Conservation (phyloP, 2,113 vertebrate genomes). For the Rhombomys opimus region DNA sequence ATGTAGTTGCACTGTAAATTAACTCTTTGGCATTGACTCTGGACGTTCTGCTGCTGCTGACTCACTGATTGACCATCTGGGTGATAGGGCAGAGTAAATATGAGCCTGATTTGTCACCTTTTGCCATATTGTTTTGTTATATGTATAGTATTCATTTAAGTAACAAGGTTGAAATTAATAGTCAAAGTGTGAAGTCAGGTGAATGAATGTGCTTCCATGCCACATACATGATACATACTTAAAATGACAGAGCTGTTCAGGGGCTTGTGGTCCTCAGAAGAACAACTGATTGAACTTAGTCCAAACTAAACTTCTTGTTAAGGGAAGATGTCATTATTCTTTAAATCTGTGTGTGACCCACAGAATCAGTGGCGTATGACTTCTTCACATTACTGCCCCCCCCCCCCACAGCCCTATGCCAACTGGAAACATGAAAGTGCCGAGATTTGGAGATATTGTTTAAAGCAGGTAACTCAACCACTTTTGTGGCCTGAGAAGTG, state of each 20-base stretch:
- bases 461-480: background rate
- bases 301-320: background rate
- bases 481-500: background rate
- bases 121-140: background rate
- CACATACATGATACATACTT: background rate
- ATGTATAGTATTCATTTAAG: background rate
- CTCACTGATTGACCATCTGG: background rate
- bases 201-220: background rate
- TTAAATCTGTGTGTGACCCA: background rate
- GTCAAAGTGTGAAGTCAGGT: background rate
- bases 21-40: background rate
- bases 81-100: background rate
- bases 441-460: background rate
- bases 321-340: background rate
- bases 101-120: background rate
- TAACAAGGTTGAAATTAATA: background rate
- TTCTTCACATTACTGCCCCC: background rate
- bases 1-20: background rate
- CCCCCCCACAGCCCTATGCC: background rate
- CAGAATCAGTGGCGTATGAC: background rate
- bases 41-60: background rate
- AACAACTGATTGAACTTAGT: slow-evolving; percentile 1
- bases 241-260: background rate
- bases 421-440: background rate
- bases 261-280: background rate